These are phyloP conservation scores for Hystrix brachyura DNA, from an alignment of 2,113 vertebrate genomes.

Conservation along the genomic window DNA sequence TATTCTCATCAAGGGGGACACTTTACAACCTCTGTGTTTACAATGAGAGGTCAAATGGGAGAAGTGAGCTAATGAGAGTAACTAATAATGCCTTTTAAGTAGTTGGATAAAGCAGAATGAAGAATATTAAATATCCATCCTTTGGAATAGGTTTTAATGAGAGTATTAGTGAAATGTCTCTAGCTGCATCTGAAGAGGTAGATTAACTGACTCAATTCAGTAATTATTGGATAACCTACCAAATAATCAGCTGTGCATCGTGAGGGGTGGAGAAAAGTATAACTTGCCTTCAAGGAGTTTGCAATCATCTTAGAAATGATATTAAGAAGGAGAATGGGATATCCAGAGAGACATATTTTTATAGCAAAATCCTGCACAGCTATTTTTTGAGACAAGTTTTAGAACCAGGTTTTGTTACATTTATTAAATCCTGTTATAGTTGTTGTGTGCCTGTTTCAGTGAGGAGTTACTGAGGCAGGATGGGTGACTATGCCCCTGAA, in stretches of 20 bases:
- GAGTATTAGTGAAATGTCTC: slow-evolving; percentile 2
- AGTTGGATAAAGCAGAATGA: background rate
- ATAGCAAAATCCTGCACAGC: background rate
- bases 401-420: background rate
- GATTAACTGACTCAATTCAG: background rate
- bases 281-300: background rate
- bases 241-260: background rate
- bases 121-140: slow-evolving; percentile 16
- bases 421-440: background rate
- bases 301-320: background rate
- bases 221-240: slow-evolving; percentile 4
- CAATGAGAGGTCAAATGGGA: background rate
- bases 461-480: background rate
- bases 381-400: background rate
- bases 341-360: background rate
- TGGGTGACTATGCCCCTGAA: background rate
- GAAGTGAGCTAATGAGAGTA: background rate
- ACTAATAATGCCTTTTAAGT: slow-evolving; percentile 12
- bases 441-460: background rate
- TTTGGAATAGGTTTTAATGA: slow-evolving; percentile 51
- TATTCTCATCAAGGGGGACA: slow-evolving; percentile 5
- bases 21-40: background rate
- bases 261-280: background rate
- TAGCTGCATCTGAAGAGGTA: background rate
- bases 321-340: background rate